These are phyloP conservation scores for Mallotus villosus DNA, from an alignment of 2,797 vertebrate genomes.

Conservation along the genomic window DNA sequence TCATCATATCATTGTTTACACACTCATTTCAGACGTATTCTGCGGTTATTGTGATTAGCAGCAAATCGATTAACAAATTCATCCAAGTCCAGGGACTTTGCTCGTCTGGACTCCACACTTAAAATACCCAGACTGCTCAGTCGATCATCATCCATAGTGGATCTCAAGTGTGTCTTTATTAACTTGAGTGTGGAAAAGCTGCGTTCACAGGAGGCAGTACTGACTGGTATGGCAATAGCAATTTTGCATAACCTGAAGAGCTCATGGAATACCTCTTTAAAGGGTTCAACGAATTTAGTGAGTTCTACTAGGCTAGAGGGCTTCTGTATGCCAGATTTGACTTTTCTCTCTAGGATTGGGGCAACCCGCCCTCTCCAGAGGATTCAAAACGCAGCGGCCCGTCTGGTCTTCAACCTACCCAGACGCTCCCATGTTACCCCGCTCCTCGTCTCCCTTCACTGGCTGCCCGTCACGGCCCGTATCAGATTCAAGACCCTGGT, in stretches of 20 bases:
- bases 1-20: no score
- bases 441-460: no score
- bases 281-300: conserved; percentile 15
- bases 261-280: conserved; percentile 6
- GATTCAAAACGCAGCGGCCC: no score
- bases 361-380: no score
- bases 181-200: conserved; percentile 22
- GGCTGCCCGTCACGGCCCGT: no score
- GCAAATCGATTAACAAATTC: no score
- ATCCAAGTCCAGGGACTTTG: background rate
- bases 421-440: no score
- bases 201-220: conserved; percentile 23
- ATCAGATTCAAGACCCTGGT: no score
- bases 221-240: conserved; percentile 18
- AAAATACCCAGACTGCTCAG: conserved; percentile 9
- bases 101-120: conserved; percentile 14
- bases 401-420: no score
- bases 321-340: background rate
- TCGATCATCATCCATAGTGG: conserved; percentile 10
- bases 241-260: conserved; percentile 27
- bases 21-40: no score
- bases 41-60: no score
- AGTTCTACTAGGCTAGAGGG: conserved; percentile 19
- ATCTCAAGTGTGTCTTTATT: conserved; percentile 16
- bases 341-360: conserved; percentile 19